These are phyloP conservation scores for Chloroclysta siterata DNA, from an alignment of 2,888 invertebrate species.

Conservation along the genomic window DNA sequence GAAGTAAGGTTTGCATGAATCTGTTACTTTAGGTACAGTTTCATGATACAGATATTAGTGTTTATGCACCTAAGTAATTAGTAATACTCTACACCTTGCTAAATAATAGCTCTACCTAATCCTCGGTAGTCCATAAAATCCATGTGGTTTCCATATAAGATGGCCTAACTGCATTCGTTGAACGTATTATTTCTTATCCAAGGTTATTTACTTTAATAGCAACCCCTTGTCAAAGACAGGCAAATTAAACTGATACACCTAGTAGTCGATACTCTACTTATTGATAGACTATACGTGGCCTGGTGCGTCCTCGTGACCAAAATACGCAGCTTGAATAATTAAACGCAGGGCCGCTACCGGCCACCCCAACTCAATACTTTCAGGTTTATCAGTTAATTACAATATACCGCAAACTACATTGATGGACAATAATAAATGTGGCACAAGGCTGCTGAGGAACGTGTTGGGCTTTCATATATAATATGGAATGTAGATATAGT, in stretches of 20 bases:
- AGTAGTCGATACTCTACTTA: constrained; percentile 46
- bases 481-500: too few relatives aligned
- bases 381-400: constrained; percentile 65
- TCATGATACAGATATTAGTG: too few relatives aligned
- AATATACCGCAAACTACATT: constrained; percentile 46
- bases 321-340: constrained; percentile 80
- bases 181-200: not conserved
- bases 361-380: constrained; percentile 57
- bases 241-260: constrained; percentile 45
- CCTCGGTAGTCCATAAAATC: not conserved
- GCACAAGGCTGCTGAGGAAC: constrained; percentile 36
- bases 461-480: not conserved
- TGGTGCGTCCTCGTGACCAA: constrained; percentile 76
- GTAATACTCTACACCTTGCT: too few relatives aligned
- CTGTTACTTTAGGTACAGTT: too few relatives aligned
- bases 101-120: not conserved
- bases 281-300: constrained; percentile 46
- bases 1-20: too few relatives aligned
- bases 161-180: not conserved
- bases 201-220: constrained; percentile 21
- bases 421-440: constrained; percentile 38
- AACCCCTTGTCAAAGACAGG: constrained; percentile 55
- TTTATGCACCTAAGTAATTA: too few relatives aligned
- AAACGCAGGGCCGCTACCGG: constrained; percentile 51
- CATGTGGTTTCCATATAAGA: not conserved